Evolutionary conservation across 2,888 invertebrate species (phyloP).

Genomic region (Tipula vernalis): DNA sequence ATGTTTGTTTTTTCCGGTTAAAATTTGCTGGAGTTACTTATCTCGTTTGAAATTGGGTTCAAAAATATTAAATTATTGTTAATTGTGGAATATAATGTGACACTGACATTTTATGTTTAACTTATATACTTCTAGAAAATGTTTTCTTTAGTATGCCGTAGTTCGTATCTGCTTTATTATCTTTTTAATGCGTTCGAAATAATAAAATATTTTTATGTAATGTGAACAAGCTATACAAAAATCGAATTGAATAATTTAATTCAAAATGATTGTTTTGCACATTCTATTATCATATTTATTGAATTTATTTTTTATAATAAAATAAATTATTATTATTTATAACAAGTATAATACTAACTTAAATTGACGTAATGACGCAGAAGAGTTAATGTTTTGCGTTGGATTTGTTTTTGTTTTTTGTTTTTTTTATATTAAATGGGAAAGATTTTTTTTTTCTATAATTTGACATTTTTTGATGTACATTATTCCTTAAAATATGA

Average conservation of each 20-base stretch:
- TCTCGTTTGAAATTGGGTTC: too few relatives aligned
- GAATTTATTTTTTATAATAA: background rate
- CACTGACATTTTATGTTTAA: too few relatives aligned
- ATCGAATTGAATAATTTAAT: background rate
- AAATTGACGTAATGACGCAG: background rate
- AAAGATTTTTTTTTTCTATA: background rate
- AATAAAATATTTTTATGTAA: background rate
- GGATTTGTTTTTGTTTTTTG: background rate
- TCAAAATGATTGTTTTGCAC: background rate
- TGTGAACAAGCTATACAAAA: background rate
- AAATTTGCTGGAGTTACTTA: too few relatives aligned
- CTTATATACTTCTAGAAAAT: too few relatives aligned
- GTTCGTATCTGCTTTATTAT: background rate
- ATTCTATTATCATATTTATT: background rate
- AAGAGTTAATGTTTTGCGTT: background rate
- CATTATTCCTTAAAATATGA: background rate
- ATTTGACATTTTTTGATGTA: background rate
- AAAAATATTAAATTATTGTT: too few relatives aligned
- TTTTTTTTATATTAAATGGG: background rate
- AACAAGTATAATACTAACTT: background rate
- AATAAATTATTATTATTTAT: background rate
- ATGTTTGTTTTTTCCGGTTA: too few relatives aligned
- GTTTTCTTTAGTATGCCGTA: background rate
- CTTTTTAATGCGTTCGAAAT: background rate
- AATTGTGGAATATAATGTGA: too few relatives aligned